A percentile compares a stretch with the other conserved stretches of the same genome.
phyloP scores from a whole-genome alignment of 1,140 invertebrate genomes.

The Pentalonia nigronervosa region DNA sequence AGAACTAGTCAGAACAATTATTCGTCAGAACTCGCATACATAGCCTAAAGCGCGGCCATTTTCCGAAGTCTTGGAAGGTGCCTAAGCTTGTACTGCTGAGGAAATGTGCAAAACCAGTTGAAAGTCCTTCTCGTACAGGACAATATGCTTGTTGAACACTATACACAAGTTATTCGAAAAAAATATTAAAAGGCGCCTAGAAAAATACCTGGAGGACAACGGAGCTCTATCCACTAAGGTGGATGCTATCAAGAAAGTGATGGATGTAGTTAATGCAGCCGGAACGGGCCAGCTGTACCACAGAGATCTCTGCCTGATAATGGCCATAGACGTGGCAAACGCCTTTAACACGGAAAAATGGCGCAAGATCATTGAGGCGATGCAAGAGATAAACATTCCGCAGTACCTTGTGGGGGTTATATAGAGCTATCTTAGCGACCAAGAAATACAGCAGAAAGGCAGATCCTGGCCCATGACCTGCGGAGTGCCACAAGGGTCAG shows the following conservation, averaged over 20 bases:
- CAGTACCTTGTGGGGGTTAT: not conserved
- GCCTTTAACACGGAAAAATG: not conserved
- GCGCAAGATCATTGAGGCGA: not conserved
- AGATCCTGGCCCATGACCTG: not conserved
- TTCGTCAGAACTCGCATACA: too few relatives aligned
- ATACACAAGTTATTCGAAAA: too few relatives aligned
- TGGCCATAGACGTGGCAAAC: not conserved
- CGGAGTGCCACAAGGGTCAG: conserved; percentile 41
- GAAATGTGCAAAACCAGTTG: too few relatives aligned
- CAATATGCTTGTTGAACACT: too few relatives aligned
- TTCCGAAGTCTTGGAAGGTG: too few relatives aligned
- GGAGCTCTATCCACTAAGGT: too few relatives aligned
- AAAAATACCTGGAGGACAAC: too few relatives aligned
- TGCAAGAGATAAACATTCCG: not conserved
- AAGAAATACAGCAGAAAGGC: not conserved
- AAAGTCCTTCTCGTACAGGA: too few relatives aligned
- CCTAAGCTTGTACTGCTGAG: too few relatives aligned
- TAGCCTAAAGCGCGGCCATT: too few relatives aligned
- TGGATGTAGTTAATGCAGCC: not conserved
- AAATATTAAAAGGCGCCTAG: too few relatives aligned
- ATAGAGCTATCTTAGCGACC: not conserved
- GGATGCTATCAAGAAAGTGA: conserved; percentile 6
- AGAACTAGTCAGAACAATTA: too few relatives aligned
- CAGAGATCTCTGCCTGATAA: not conserved
- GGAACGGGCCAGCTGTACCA: not conserved